Base-by-base conservation (phyloP, 2,888 invertebrate species). In the Platynereis dumerilii region DNA sequence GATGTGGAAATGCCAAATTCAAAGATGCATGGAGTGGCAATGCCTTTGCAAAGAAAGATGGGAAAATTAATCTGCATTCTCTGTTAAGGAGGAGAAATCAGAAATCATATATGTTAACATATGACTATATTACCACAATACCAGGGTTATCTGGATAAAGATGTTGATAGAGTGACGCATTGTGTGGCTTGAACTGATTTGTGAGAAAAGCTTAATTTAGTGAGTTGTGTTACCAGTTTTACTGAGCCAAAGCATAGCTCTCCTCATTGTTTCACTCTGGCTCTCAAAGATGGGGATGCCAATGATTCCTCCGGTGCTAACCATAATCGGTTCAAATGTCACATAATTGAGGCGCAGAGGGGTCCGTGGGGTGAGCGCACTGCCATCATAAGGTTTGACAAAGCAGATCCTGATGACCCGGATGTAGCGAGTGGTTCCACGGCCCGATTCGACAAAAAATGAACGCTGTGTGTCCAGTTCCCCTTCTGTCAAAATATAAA, bases 281-380 rank as follows among this genome's bases (percentile, higher is more conserved):
- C 68, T 61, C 59, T 73, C 72, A 57, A 73, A 73, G 20, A 73
- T 48, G 1, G 73, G 73, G 17, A 73, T 73, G 26, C 73, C 73
- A 42, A 73, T 73, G 39, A 73, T 68, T n/a, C 73, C 73, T 1
- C 73, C 73, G n/a, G 66, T 60, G 56, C 71, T 73, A 20, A 73
- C 24, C 71, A 73, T 71, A 44, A 69, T 55, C 10, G 73, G 73
- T 56, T 70, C 69, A 59, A 73, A 73, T 27, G 71, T 69, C 24
- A 66, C 72, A 62, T 72, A 72, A 58, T 71, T 68, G 20, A 68
- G 39, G 15, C 39, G 26, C 17, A 54, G 34, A 20, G 55, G 55
- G 15, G 55, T 29, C 24, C 61, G 10, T 26, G 29, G 26, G 27
- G 20, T 39, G 54, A 53, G 34, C 12, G 55, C 26, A 20, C 54